Evolutionary conservation across 2,113 vertebrate species (phyloP).

Genomic region (Odobenus rosmarus): DNA sequence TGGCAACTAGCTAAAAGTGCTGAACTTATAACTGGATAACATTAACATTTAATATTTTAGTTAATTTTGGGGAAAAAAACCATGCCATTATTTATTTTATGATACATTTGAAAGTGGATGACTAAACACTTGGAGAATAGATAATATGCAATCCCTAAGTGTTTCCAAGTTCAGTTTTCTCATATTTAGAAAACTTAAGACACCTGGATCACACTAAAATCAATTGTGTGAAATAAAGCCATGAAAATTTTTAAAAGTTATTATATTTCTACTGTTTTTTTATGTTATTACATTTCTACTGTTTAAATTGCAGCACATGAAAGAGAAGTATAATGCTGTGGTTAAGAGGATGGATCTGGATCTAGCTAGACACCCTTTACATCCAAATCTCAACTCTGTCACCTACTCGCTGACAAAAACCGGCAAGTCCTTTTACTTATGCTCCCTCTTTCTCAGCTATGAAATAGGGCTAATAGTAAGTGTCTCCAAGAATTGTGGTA

Average conservation of each 20-base stretch:
- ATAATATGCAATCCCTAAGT: neutral
- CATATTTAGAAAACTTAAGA: conserved; percentile 26
- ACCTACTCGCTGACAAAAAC: neutral
- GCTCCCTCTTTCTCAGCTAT: neutral
- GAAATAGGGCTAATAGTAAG: neutral
- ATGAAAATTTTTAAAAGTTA: neutral
- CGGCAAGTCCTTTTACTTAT: neutral
- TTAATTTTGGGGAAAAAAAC: neutral
- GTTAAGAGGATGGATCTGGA: neutral
- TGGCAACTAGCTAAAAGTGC: neutral
- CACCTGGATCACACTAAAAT: neutral
- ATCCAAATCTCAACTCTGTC: neutral
- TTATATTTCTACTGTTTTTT: neutral
- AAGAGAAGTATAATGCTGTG: neutral
- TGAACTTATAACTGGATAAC: conserved; percentile 48
- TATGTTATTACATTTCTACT: neutral
- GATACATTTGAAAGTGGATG: neutral
- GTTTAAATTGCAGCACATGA: neutral
- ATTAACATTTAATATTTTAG: neutral
- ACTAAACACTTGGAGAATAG: neutral
- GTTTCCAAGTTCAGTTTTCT: conserved; percentile 12
- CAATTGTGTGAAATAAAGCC: neutral
- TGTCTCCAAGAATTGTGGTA: neutral
- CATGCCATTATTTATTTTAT: neutral
- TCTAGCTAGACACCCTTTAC: neutral